Conservation (phyloP, 2,797 vertebrate species). For the Xenops minutus region DNA sequence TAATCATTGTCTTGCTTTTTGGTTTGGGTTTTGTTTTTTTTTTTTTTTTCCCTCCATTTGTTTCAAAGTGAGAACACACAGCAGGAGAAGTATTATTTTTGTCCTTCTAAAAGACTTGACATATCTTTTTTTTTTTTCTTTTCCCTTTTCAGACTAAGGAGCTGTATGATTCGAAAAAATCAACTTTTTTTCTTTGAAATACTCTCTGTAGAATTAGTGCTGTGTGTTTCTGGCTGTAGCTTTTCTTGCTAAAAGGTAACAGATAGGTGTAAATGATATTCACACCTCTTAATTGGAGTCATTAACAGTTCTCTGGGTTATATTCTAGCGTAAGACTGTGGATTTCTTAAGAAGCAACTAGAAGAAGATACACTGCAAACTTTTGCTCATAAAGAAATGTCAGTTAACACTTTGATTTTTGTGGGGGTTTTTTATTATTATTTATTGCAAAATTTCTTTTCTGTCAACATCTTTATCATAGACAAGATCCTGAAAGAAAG, state of each 20-base stretch:
- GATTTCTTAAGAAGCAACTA: conserved; percentile 1
- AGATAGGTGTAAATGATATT: conserved; percentile 67
- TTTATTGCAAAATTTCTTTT: not conserved
- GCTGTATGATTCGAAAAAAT: conserved; percentile 26
- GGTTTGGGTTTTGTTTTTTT: too few relatives aligned
- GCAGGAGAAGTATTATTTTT: conserved; percentile 58
- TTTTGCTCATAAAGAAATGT: not conserved
- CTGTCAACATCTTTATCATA: not conserved
- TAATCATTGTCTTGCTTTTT: conserved; percentile 40
- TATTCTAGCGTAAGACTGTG: conserved; percentile 3
- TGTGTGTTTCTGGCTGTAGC: conserved; percentile 30
- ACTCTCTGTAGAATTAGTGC: not conserved
- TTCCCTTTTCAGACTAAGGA: not conserved
- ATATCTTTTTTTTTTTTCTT: not conserved
- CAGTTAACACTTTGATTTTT: not conserved
- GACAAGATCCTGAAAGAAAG: not conserved
- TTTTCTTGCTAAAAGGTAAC: conserved; percentile 52
- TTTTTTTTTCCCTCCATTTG: not conserved
- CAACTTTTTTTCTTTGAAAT: conserved; percentile 56
- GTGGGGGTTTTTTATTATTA: not conserved
- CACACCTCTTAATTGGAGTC: conserved; percentile 57
- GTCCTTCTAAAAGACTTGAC: conserved; percentile 25
- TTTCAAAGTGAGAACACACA: conserved; percentile 62
- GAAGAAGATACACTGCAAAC: not conserved
- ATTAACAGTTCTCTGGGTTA: conserved; percentile 67